Conservation (phyloP, 2,113 vertebrate species). For the Oenanthe melanoleuca region DNA sequence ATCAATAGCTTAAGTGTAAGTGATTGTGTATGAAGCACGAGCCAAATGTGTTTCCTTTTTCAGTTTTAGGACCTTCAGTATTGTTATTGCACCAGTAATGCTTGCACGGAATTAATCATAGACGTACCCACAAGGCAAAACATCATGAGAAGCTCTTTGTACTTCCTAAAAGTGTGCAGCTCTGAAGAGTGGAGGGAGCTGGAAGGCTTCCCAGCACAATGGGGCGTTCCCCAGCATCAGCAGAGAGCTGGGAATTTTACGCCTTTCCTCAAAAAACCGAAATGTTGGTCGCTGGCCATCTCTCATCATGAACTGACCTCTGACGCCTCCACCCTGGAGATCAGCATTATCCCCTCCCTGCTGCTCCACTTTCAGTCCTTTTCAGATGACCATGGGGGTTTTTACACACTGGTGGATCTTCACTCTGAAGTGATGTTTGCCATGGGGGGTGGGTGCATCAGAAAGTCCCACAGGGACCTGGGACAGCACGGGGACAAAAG, state of each 20-base stretch:
- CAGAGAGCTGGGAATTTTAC: background rate
- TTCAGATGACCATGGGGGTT: accelerated
- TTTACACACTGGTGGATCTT: background rate
- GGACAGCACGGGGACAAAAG: background rate
- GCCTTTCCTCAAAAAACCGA: background rate
- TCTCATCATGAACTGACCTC: slow-evolving; percentile 37
- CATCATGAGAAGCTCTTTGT: slow-evolving; percentile 51
- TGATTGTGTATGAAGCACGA: slow-evolving; percentile 71
- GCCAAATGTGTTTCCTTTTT: slow-evolving; percentile 71
- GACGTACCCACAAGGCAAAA: slow-evolving; percentile 62
- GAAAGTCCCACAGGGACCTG: background rate
- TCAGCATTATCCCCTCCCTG: background rate
- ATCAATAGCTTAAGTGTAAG: slow-evolving; percentile 79
- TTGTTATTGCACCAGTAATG: slow-evolving; percentile 68
- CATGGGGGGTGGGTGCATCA: background rate
- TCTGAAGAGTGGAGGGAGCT: slow-evolving; percentile 43
- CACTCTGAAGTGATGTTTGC: background rate
- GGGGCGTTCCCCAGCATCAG: slow-evolving; percentile 2
- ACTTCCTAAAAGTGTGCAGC: slow-evolving; percentile 35
- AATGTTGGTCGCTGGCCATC: background rate
- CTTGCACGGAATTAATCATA: slow-evolving; percentile 70
- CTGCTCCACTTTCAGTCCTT: background rate
- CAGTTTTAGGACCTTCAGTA: slow-evolving; percentile 69
- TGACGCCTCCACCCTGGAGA: background rate
- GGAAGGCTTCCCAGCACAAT: slow-evolving; percentile 32